phyloP scores from a whole-genome alignment of 2,113 vertebrate genomes.

The Ictalurus furcatus region DNA sequence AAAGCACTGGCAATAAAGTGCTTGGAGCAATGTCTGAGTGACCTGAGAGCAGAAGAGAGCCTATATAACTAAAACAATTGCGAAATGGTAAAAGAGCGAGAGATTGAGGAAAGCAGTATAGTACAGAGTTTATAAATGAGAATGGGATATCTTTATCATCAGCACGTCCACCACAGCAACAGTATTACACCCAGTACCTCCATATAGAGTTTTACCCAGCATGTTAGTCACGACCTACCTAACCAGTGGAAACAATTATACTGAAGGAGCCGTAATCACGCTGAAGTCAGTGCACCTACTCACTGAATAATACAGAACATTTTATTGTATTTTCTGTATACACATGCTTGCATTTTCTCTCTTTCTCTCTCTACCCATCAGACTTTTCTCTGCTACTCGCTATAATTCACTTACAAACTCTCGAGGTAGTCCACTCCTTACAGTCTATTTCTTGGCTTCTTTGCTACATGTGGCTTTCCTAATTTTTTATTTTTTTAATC shows the following conservation, averaged over 20 bases:
- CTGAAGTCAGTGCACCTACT: conserved; percentile 63
- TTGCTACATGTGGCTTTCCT: conserved; percentile 41
- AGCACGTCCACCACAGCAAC: background rate
- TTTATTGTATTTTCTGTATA: background rate
- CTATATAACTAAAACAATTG: conserved; percentile 38
- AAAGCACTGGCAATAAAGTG: conserved; percentile 49
- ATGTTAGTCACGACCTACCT: background rate
- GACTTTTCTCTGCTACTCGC: background rate
- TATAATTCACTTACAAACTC: conserved; percentile 4
- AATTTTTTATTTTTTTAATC: background rate
- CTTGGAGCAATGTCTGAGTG: conserved; percentile 37
- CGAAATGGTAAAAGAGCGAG: background rate
- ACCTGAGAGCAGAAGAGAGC: conserved; percentile 35
- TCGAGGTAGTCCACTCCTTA: conserved; percentile 40
- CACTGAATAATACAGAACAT: conserved; percentile 60
- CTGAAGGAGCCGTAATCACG: conserved; percentile 22
- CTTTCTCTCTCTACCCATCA: background rate
- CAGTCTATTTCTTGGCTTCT: conserved; percentile 60
- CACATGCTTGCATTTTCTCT: background rate
- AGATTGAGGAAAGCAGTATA: background rate
- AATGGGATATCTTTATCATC: conserved; percentile 8
- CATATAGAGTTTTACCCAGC: background rate
- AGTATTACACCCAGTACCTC: background rate
- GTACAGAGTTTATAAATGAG: conserved; percentile 8
- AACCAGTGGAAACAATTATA: conserved; percentile 24